Evolutionary conservation across 2,888 invertebrate species (phyloP).

Genomic region (Tethea ocularis): DNA sequence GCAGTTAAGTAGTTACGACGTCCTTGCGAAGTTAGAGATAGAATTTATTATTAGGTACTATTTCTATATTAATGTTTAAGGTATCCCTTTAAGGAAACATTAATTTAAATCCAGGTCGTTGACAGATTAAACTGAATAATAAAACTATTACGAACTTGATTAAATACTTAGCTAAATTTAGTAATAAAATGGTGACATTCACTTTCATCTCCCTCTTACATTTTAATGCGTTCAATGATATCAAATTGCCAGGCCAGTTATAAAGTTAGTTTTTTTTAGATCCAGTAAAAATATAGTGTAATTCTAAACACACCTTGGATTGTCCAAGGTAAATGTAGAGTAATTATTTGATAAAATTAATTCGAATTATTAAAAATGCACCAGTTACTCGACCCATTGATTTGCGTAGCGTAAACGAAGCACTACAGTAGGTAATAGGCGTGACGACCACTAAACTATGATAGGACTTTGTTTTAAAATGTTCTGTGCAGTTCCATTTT

Average conservation of each 20-base stretch:
- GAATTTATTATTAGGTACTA: not conserved
- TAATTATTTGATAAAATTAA: too few relatives aligned
- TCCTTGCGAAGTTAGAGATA: conserved; percentile 4
- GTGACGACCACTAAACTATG: conserved; percentile 25
- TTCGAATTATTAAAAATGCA: not conserved
- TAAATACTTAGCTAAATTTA: too few relatives aligned
- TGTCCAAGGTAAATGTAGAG: too few relatives aligned
- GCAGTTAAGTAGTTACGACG: conserved; percentile 11
- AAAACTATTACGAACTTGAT: not conserved
- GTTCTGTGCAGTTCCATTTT: conserved; percentile 17
- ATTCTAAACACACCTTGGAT: too few relatives aligned
- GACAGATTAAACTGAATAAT: not conserved
- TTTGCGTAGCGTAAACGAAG: not conserved
- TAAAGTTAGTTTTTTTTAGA: too few relatives aligned
- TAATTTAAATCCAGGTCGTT: not conserved
- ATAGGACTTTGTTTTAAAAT: conserved; percentile 16
- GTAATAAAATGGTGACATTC: too few relatives aligned
- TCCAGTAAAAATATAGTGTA: too few relatives aligned
- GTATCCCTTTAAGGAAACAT: not conserved
- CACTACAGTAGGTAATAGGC: conserved; percentile 29
- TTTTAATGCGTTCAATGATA: too few relatives aligned
- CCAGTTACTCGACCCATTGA: not conserved
- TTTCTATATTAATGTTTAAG: not conserved
- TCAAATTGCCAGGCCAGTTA: too few relatives aligned
- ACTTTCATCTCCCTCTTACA: too few relatives aligned